Evolutionary conservation across 1,140 invertebrate species (phyloP).

Genomic region (Drosophila elegans): DNA sequence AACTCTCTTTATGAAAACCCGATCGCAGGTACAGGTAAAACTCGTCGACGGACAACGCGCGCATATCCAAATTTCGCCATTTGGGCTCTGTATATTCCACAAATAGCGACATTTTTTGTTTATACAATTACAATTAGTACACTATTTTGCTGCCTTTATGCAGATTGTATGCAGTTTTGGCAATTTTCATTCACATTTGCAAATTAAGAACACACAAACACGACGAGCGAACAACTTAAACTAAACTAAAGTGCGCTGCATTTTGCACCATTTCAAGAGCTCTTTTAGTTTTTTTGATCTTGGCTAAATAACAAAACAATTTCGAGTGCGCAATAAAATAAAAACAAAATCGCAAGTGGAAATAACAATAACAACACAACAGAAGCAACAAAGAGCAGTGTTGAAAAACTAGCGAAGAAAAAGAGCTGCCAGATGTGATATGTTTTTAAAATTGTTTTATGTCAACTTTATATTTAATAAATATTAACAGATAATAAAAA

Average conservation of each 20-base stretch:
- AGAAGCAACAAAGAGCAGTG: constrained; percentile 11
- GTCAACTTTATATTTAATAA: too few relatives aligned
- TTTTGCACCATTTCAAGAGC: background rate
- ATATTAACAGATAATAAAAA: too few relatives aligned
- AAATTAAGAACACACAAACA: constrained; percentile 24
- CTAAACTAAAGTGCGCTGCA: constrained; percentile 48
- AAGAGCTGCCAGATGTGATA: background rate
- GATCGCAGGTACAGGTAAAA: constrained; percentile 65
- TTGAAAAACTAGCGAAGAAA: background rate
- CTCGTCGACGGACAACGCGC: constrained; percentile 67
- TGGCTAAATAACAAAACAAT: constrained; percentile 70
- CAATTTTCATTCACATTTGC: constrained; percentile 32
- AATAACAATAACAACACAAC: constrained; percentile 19
- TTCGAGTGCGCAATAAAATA: constrained; percentile 83
- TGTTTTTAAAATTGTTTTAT: too few relatives aligned
- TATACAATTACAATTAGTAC: background rate
- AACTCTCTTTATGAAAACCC: constrained; percentile 26
- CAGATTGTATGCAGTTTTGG: too few relatives aligned
- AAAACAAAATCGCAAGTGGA: constrained; percentile 53
- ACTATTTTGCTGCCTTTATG: background rate
- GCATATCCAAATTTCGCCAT: constrained; percentile 78
- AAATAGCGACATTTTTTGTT: constrained; percentile 62
- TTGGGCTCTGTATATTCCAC: constrained; percentile 77
- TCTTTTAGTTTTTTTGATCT: background rate
- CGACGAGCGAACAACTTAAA: constrained; percentile 36